phyloP scores from a whole-genome alignment of 1,140 invertebrate genomes.

The Panagrolaimus sp. region DNA sequence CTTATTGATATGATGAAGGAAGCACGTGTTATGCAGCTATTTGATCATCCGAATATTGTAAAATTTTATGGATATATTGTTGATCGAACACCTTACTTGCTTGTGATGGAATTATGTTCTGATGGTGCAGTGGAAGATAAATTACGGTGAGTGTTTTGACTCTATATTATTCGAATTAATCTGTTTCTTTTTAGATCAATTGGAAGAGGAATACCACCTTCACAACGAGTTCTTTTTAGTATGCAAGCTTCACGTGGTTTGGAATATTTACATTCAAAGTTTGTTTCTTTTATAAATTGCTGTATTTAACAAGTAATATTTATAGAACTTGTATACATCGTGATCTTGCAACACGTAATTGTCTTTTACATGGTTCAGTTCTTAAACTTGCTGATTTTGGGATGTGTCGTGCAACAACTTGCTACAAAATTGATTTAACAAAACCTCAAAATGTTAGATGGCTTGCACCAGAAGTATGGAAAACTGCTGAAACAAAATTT shows the following conservation, averaged over 20 bases:
- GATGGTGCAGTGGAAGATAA: constrained; percentile 46
- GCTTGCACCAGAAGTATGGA: constrained; percentile 37
- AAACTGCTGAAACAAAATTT: constrained; percentile 32
- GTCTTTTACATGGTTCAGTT: constrained; percentile 30
- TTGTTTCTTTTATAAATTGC: neutral
- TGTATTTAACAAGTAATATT: constrained; percentile 5
- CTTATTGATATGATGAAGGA: constrained; percentile 50
- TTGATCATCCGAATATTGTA: constrained; percentile 48
- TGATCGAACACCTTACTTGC: constrained; percentile 39
- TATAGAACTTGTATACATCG: constrained; percentile 40
- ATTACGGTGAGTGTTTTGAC: constrained; percentile 15
- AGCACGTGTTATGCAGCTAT: constrained; percentile 49
- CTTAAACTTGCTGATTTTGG: constrained; percentile 49
- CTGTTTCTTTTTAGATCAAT: neutral
- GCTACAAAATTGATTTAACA: constrained; percentile 49
- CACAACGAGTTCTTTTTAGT: constrained; percentile 24
- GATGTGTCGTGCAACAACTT: constrained; percentile 44
- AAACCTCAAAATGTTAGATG: constrained; percentile 47
- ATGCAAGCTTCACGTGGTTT: constrained; percentile 41
- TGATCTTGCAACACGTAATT: constrained; percentile 48
- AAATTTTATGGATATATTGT: constrained; percentile 46
- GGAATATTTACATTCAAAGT: constrained; percentile 46
- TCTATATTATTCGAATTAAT: neutral
- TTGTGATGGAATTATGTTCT: constrained; percentile 50
- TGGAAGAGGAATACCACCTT: constrained; percentile 15